Conservation (phyloP, 1,140 invertebrate species). For the Drosophila albomicans region DNA sequence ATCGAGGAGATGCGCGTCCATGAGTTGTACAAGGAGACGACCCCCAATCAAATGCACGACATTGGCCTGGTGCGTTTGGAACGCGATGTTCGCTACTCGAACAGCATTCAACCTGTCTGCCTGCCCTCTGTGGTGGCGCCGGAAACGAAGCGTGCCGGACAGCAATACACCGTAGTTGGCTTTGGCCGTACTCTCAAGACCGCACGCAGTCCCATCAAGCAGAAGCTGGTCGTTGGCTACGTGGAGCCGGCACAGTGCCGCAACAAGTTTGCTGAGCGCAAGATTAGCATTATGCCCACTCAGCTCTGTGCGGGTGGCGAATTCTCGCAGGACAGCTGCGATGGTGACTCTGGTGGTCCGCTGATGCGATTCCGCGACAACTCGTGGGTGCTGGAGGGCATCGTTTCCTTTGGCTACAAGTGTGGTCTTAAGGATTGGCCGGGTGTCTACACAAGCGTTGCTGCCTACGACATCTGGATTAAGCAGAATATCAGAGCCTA, state of each 20-base stretch:
- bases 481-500: slow-evolving; percentile 66
- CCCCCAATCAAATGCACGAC: slow-evolving; percentile 83
- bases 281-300: slow-evolving; percentile 58
- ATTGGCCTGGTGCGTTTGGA: slow-evolving; percentile 85
- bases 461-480: slow-evolving; percentile 86
- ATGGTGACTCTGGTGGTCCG: slow-evolving; percentile 90
- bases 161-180: slow-evolving; percentile 87
- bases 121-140: slow-evolving; percentile 78
- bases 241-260: slow-evolving; percentile 59
- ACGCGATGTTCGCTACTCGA: slow-evolving; percentile 83
- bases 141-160: slow-evolving; percentile 46
- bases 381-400: slow-evolving; percentile 86
- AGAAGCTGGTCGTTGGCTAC: slow-evolving; percentile 57
- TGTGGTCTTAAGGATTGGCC: slow-evolving; percentile 85
- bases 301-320: slow-evolving; percentile 88
- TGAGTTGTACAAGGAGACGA: slow-evolving; percentile 79
- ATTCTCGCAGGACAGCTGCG: slow-evolving; percentile 87
- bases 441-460: slow-evolving; percentile 86
- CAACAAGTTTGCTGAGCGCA: slow-evolving; percentile 57
- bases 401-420: slow-evolving; percentile 86
- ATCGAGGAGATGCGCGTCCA: slow-evolving; percentile 84
- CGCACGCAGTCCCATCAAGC: slow-evolving; percentile 68
- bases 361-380: slow-evolving; percentile 85
- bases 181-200: slow-evolving; percentile 87
- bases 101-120: slow-evolving; percentile 87